These are phyloP conservation scores for Rhamphomyia laevipes DNA, from an alignment of 2,888 invertebrate species.

Conservation along the genomic window DNA sequence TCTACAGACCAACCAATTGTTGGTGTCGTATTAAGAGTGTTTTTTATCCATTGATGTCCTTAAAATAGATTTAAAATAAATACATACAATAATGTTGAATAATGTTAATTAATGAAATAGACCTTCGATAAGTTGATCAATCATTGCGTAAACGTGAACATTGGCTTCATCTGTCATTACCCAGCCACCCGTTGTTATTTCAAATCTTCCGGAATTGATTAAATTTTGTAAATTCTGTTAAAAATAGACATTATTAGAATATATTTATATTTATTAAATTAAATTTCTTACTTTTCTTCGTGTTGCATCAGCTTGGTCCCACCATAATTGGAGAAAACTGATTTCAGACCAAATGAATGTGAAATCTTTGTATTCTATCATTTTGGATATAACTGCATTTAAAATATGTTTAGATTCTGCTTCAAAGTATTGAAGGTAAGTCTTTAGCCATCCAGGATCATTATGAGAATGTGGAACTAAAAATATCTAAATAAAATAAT, in stretches of 20 bases:
- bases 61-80: conserved; percentile 28
- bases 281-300: conserved; percentile 36
- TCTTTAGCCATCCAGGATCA: conserved; percentile 96
- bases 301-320: conserved; percentile 80
- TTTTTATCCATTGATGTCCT: conserved; percentile 84
- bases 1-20: conserved; percentile 84
- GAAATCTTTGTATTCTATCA: conserved; percentile 78
- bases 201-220: conserved; percentile 71
- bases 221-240: conserved; percentile 59
- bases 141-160: conserved; percentile 74
- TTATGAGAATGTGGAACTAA: conserved; percentile 93
- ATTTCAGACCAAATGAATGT: conserved; percentile 94
- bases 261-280: background rate
- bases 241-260: background rate
- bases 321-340: conserved; percentile 81
- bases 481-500: no score
- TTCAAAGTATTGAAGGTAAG: conserved; percentile 90
- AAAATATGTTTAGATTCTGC: conserved; percentile 80
- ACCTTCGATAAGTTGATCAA: conserved; percentile 89
- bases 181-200: conserved; percentile 90
- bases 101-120: background rate
- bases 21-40: conserved; percentile 68
- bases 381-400: conserved; percentile 73
- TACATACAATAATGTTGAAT: no score
- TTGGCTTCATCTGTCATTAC: conserved; percentile 95